These are phyloP conservation scores for Cephus sareptanus DNA, from an alignment of 2,888 invertebrate species.

Conservation along the genomic window DNA sequence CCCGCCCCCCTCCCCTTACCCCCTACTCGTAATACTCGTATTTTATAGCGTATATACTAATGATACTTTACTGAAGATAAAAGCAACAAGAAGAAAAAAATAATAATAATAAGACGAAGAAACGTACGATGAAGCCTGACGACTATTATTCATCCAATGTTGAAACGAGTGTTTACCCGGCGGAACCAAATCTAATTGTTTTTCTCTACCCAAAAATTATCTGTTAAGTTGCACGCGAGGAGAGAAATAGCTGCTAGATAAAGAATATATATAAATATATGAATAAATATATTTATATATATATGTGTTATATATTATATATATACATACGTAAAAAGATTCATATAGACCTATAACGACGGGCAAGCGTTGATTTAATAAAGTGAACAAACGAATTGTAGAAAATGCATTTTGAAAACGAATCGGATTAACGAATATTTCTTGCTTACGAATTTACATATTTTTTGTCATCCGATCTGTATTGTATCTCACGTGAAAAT, in stretches of 20 bases:
- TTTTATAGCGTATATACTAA: constrained; percentile 44
- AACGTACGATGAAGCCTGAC: constrained; percentile 7
- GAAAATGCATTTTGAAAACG: background rate
- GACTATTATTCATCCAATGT: constrained; percentile 25
- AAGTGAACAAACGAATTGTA: background rate
- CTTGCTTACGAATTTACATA: background rate
- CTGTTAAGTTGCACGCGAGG: constrained; percentile 2
- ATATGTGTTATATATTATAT: background rate
- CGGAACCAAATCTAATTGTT: constrained; percentile 11
- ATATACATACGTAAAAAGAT: background rate
- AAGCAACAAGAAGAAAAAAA: constrained; percentile 13
- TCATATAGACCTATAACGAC: background rate
- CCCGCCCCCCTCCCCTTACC: background rate
- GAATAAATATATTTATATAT: background rate
- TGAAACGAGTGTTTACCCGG: constrained; percentile 30
- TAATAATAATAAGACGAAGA: constrained; percentile 20
- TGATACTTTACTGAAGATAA: constrained; percentile 24
- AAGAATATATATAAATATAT: background rate
- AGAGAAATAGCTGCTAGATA: background rate
- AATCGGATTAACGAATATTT: background rate
- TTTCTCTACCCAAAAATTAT: constrained; percentile 2
- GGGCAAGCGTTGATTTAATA: background rate
- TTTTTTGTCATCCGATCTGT: background rate
- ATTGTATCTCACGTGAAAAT: background rate
- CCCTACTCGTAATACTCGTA: constrained; percentile 50